These are phyloP conservation scores for Epizoanthus rinbou DNA, from an alignment of 92 coral and sea anemone genomes.

Conservation along the genomic window DNA sequence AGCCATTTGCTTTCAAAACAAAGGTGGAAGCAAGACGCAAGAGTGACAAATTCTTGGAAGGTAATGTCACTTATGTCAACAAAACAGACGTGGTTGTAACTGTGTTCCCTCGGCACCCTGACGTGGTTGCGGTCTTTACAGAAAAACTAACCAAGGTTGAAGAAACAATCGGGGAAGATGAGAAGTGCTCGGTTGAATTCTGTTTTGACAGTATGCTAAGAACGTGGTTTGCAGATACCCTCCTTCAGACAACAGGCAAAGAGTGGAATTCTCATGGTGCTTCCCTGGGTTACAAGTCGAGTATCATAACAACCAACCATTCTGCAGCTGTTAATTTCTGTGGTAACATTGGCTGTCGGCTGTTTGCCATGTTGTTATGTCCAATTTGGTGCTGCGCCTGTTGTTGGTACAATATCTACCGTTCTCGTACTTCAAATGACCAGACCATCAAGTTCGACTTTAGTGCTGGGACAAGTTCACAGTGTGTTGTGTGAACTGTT, in stretches of 20 bases:
- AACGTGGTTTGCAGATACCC: conserved; percentile 1
- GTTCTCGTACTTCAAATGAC: neutral
- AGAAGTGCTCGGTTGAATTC: conserved; percentile 27
- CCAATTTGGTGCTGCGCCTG: conserved; percentile 43
- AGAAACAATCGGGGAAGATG: conserved; percentile 18
- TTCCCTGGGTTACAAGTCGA: conserved; percentile 27
- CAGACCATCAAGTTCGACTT: too few species aligned
- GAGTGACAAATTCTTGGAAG: conserved; percentile 41
- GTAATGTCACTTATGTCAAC: conserved; percentile 39
- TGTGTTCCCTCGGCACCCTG: conserved; percentile 37
- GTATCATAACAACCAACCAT: conserved; percentile 38
- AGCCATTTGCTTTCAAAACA: conserved; percentile 44
- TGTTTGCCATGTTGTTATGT: conserved; percentile 29
- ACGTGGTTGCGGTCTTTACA: conserved; percentile 21
- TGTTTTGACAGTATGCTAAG: conserved; percentile 32
- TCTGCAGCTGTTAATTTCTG: conserved; percentile 42
- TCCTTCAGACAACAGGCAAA: conserved; percentile 30
- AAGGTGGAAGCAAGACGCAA: conserved; percentile 31
- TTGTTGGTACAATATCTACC: conserved; percentile 35
- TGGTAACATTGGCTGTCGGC: conserved; percentile 23
- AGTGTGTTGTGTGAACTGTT: too few species aligned
- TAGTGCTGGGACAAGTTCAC: too few species aligned
- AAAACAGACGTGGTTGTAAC: conserved; percentile 31
- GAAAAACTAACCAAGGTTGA: conserved; percentile 34
- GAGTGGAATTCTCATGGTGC: conserved; percentile 41